Evolutionary conservation across 2,113 vertebrate species (phyloP).

Genomic region (Eclectus roratus): DNA sequence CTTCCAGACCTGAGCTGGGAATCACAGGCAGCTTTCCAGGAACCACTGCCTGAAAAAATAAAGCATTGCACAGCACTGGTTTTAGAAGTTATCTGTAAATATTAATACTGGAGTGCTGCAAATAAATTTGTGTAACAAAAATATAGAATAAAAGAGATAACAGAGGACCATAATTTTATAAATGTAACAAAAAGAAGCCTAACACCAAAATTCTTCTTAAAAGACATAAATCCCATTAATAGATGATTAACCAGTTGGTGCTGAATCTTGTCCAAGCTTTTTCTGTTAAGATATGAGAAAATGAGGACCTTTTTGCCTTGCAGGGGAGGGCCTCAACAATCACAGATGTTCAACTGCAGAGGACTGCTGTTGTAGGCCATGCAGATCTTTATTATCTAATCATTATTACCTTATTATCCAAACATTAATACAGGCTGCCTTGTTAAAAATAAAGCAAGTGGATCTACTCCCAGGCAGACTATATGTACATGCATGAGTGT

Average conservation of each 20-base stretch:
- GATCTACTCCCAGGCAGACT: not conserved
- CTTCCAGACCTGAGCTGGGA: not conserved
- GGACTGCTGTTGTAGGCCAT: not conserved
- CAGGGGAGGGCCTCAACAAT: not conserved
- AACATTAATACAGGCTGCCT: not conserved
- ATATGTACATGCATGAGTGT: not conserved
- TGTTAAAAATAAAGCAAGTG: not conserved
- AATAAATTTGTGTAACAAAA: not conserved
- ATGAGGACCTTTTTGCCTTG: not conserved
- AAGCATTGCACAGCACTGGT: not conserved
- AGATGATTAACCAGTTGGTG: not conserved
- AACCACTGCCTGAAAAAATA: not conserved
- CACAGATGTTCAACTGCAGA: not conserved
- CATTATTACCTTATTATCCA: not conserved
- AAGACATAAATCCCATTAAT: not conserved
- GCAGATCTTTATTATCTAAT: not conserved
- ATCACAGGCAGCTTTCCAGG: not conserved
- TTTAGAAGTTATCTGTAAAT: not conserved
- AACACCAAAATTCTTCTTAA: not conserved
- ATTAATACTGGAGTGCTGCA: not conserved
- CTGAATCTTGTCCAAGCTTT: not conserved
- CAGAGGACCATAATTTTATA: not conserved
- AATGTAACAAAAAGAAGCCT: not conserved
- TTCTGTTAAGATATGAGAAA: not conserved
- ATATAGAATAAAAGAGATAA: not conserved